Conservation (phyloP, 2,888 invertebrate species). For the Tinea semifulvella region DNA sequence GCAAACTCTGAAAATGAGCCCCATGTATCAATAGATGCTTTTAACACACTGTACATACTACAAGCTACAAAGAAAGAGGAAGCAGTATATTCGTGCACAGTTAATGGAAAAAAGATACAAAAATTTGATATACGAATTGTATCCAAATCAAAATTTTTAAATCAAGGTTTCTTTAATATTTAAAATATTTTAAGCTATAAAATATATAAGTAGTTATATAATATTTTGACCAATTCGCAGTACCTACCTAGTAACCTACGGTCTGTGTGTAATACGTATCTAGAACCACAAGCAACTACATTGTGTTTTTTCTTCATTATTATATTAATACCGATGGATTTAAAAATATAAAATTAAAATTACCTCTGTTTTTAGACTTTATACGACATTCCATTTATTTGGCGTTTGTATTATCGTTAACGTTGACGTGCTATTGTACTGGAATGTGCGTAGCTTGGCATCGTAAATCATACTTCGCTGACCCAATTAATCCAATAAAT, state of each 20-base stretch:
- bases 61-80: constrained; percentile 70
- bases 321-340: too few relatives aligned
- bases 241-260: too few relatives aligned
- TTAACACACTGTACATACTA: constrained; percentile 63
- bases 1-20: constrained; percentile 39
- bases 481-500: too few relatives aligned
- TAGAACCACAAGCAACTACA: too few relatives aligned
- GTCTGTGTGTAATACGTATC: too few relatives aligned
- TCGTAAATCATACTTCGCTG: constrained; percentile 34
- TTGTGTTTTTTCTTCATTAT: too few relatives aligned
- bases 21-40: constrained; percentile 61
- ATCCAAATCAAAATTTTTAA: constrained; percentile 55
- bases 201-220: too few relatives aligned
- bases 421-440: constrained; percentile 64
- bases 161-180: constrained; percentile 39
- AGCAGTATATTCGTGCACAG: constrained; percentile 75
- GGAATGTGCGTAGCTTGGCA: constrained; percentile 64
- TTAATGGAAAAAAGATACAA: constrained; percentile 67
- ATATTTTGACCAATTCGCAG: too few relatives aligned
- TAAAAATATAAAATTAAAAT: too few relatives aligned
- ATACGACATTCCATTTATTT: constrained; percentile 66
- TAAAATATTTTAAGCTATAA: background rate
- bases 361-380: constrained; percentile 49
- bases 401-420: constrained; percentile 62
- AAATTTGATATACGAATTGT: constrained; percentile 57